Evolutionary conservation across 2,113 vertebrate genomes (phyloP), one percentile per base, ranked within the genome.

Genomic region (Clupea harengus): DNA sequence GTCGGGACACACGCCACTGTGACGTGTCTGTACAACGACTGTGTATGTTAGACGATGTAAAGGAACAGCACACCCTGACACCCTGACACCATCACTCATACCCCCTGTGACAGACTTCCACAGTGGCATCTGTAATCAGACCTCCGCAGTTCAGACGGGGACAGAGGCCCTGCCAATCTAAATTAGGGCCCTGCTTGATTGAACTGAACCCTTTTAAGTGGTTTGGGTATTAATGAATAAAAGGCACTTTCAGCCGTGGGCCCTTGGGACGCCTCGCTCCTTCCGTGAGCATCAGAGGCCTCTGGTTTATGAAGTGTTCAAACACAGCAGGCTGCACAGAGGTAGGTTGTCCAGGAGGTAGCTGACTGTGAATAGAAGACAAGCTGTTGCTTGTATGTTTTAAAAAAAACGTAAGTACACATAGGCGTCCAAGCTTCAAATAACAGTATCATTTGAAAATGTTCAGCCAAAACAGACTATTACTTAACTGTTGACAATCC

Each of bases 171-270:
- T 60, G 54, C 54, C 25, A 28, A 72, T 72, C n/a, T 72, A 3
- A 25, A 72, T 72, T 90, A 84, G 2, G 85, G 83, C 64, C 32
- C 64, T 87, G 84, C 64, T 85, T 90, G 89, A 90, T 88, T 90
- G 84, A 90, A 88, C 84, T 87, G 80, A 88, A 86, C 86, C 85
- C 88, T 90, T 84, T 90, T 84, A 90, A 90, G 84, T 87, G 81
- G 52, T 72, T 39, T 86, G 87, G 84, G 85, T 88, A 85, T 87
- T 82, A 90, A 84, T 90, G 85, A 88, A 85, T 81, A 86, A 88
- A 88, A 85, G 64, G 67, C 81, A 67, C 78, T 82, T 82, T 87
- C 85, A 88, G 82, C 84, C 7, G 25, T 75, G 28, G 10, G 28
- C 28, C 72, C 15, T 28, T 17, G 72, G 6, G 72, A 32, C 25